These are phyloP conservation scores for Margaritifera margaritifera DNA, from an alignment of 2,888 invertebrate genomes.

Conservation along the genomic window DNA sequence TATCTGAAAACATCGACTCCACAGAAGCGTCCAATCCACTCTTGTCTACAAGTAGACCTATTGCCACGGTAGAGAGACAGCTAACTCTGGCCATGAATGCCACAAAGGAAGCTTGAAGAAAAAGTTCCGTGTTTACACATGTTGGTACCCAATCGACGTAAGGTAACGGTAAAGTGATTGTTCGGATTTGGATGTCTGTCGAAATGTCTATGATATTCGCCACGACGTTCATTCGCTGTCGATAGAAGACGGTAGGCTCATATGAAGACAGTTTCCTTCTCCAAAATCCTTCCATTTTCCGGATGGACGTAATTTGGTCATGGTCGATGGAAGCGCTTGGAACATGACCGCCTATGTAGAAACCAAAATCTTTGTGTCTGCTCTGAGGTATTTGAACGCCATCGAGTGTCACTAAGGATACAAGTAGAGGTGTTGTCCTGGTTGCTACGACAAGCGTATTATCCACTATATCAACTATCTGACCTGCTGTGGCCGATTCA, in stretches of 20 bases:
- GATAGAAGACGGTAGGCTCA: conserved; percentile 49
- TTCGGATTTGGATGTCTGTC: conserved; percentile 27
- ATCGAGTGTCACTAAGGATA: conserved; percentile 42
- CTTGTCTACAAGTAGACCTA: conserved; percentile 46
- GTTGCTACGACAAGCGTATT: conserved; percentile 43
- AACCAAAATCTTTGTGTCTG: conserved; percentile 22
- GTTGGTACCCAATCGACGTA: conserved; percentile 2
- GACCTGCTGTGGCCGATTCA: conserved; percentile 19
- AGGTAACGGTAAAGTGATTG: conserved; percentile 18
- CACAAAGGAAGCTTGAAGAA: conserved; percentile 37
- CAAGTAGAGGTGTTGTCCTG: conserved; percentile 19
- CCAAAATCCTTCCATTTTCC: conserved; percentile 50
- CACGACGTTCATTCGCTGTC: conserved; percentile 50
- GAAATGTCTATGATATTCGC: conserved; percentile 43
- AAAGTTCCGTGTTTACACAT: conserved; percentile 7
- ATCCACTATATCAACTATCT: conserved; percentile 39
- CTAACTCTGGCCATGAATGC: conserved; percentile 48
- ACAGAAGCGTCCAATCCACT: conserved; percentile 19
- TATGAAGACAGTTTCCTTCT: conserved; percentile 33
- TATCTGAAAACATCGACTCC: conserved; percentile 34
- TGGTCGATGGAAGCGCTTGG: conserved; percentile 17
- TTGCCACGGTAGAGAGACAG: conserved; percentile 37
- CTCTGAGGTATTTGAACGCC: conserved; percentile 29
- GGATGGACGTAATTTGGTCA: conserved; percentile 20
- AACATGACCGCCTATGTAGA: conserved; percentile 27